Base-by-base conservation (phyloP, 2,113 vertebrate genomes). In the Terrapene triunguis region DNA sequence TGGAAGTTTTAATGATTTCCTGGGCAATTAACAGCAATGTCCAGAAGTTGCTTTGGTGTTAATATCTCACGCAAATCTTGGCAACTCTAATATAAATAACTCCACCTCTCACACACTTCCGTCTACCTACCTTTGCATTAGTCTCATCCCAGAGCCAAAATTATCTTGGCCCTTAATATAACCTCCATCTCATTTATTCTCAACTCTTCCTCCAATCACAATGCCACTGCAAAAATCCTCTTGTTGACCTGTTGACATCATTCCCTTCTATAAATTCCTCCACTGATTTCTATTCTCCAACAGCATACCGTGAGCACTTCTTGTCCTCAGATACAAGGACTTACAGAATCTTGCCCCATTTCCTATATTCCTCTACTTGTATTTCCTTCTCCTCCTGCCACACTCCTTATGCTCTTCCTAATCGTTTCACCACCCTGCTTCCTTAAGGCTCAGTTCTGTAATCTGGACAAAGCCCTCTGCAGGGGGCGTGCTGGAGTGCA, bases 251-350 rank as follows among this genome's bases (percentile, higher is more conserved):
- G 17, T 54, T 65, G 29, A 25, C 29, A 48, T 27, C n/a, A 35
- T n/a, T 83, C 22, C 72, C 42, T 21, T 14, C 84, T 12, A 44
- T 76, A n/a, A 21, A 13, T 79, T 38, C 69, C 21, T 25, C 29
- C 7, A 82, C 1, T 42, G 21, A 3, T 11, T 54, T 44, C 13
- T 25, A 19, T 1, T 1, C 3, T 24, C 12, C 9, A 9, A 5
- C 12, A 81, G 16, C 29, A 7, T 35, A 8, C 13, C 50, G 79
- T 47, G 47, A 69, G 84, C 78, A 27, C 3, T 25, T 10, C 1
- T 65, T n/a, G 42, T 80, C 35, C 69, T 90, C 35, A 24, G 21
- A 3, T 44, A 21, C 17, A 14, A 87, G 12, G 44, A 6, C 27
- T 81, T 54, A 69, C 3, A 69, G 19, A 74, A 54, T 62, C 51